Conservation (phyloP, 2,888 invertebrate genomes). For the Aplocera efformata region DNA sequence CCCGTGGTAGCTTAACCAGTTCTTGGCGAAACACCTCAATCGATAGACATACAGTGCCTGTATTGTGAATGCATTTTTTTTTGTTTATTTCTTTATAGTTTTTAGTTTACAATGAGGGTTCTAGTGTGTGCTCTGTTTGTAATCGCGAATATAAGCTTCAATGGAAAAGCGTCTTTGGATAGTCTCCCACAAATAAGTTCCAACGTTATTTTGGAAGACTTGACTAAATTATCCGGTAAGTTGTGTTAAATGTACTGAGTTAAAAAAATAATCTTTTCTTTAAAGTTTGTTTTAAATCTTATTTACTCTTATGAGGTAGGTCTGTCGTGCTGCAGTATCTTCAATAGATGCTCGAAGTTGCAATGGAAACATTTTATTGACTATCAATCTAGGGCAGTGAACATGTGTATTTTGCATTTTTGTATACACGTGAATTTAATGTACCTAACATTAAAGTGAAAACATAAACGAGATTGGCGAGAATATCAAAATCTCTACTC, state of each 20-base stretch:
- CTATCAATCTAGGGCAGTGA: no score
- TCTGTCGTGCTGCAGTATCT: no score
- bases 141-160: conserved; percentile 59
- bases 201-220: conserved; percentile 57
- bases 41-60: conserved; percentile 6
- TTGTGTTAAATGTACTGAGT: neutral
- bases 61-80: conserved; percentile 5
- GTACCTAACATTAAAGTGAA: no score
- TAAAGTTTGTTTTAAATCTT: no score
- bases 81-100: conserved; percentile 1
- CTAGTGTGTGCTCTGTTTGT: conserved; percentile 58
- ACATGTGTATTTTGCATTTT: no score
- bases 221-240: conserved; percentile 59
- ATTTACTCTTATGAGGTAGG: no score
- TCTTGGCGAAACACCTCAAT: conserved; percentile 8
- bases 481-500: no score
- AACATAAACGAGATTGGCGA: no score
- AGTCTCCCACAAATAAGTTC: conserved; percentile 52
- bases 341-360: no score
- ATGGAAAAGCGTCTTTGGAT: conserved; percentile 69
- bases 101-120: conserved; percentile 51
- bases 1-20: conserved; percentile 7
- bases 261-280: no score
- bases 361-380: no score
- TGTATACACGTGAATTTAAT: no score